Conservation (phyloP, 2,888 invertebrate genomes). For the Cheilosia variabilis region DNA sequence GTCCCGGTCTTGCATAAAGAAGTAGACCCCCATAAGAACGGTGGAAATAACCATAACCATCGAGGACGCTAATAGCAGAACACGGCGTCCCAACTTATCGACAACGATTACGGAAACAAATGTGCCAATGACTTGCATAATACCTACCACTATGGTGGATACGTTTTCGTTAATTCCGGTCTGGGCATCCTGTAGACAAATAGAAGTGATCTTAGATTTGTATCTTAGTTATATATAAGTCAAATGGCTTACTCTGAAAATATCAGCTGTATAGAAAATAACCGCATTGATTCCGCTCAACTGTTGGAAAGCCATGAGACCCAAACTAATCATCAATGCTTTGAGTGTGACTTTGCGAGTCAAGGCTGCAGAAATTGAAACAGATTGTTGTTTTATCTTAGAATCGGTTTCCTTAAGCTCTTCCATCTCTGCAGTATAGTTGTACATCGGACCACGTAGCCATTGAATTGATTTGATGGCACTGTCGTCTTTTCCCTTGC, state of each 20-base stretch:
- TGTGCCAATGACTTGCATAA: constrained; percentile 89
- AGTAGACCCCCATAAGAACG: constrained; percentile 89
- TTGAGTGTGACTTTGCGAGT: constrained; percentile 86
- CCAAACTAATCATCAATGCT: constrained; percentile 89
- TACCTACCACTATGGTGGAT: constrained; percentile 92
- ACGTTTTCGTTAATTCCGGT: constrained; percentile 85
- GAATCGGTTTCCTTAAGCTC: constrained; percentile 86
- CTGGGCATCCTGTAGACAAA: constrained; percentile 79
- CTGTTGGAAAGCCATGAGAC: constrained; percentile 96
- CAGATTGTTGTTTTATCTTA: constrained; percentile 84
- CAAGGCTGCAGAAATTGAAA: constrained; percentile 86
- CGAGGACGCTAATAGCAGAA: constrained; percentile 89
- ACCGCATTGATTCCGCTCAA: constrained; percentile 93
- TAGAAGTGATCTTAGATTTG: constrained; percentile 5
- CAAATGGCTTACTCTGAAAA: constrained; percentile 88
- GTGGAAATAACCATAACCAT: constrained; percentile 88
- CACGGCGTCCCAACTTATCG: constrained; percentile 91
- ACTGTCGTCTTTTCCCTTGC: constrained; percentile 86
- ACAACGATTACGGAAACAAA: constrained; percentile 90
- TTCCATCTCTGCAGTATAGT: constrained; percentile 87
- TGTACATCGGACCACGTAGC: constrained; percentile 90
- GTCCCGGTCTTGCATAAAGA: constrained; percentile 83
- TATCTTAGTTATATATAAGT: not conserved
- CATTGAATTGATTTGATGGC: constrained; percentile 89
- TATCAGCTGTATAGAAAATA: constrained; percentile 90